Evolutionary conservation across 1,140 invertebrate species (phyloP), one percentile per base, ranked within the genome.

Genomic region (Dendroctonus valens): DNA sequence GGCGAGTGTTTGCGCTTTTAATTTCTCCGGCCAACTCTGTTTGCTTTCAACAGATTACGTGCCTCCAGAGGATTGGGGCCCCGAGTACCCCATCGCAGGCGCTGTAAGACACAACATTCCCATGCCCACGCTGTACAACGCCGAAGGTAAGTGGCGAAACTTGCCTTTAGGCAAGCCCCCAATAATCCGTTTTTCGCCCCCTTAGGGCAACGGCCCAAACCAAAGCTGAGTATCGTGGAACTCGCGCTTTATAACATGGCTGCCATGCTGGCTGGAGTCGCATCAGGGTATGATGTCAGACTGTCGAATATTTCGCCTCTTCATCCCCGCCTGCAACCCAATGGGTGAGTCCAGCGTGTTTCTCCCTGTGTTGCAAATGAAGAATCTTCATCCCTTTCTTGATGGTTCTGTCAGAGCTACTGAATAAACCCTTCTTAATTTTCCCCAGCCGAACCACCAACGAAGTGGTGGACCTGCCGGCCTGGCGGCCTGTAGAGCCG

Each of bases 161-260:
- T 46, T 6, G 57, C 5, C 12, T 7, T 14, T 46, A 52, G 11
- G 3, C 11, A 52, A n/a, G 8, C 11, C 5, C 50, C n/a, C 11
- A 5, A 55, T n/a, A 0, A 26, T 39, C 37, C 39, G 4, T 59
- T 59, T 53, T 11, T 15, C 11, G 2, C 26, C 11, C 53, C 74
- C 74, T n/a, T 62, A 78, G 81, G 85, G 55, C 82, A 79, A 69
- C 83, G 73, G 70, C 50, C 86, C 60, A 90, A 88, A 76, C 88
- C 88, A 58, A 87, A 87, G 74, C 76, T 86, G 40, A 88, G 90
- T 61, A 87, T 91, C 70, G 87, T 94, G 63, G 92, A 96, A 76
- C 78, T 90, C 74, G 86, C 91, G 9, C 81, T 97, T 58, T 96
- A 93, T 80, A 94, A 96, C 77, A 93, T 96, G 80, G 92, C 91